Percentiles rank a stretch among this genome's conserved stretches.
These are phyloP conservation scores for Pyrgus malvae DNA, from an alignment of 2,888 invertebrate species.

Conservation along the genomic window DNA sequence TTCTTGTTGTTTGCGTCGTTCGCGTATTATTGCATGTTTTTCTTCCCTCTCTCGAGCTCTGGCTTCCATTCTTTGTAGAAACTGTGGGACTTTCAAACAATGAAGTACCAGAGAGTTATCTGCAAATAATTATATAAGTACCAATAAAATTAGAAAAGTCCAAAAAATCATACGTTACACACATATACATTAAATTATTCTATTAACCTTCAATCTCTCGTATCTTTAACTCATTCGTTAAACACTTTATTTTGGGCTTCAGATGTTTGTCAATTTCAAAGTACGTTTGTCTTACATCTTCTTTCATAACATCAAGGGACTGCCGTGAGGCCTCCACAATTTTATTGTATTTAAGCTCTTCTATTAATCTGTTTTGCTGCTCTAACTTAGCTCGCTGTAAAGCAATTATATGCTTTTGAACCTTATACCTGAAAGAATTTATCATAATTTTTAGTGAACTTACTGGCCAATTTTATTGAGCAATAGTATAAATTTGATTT, in stretches of 20 bases:
- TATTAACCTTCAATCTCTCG: slow-evolving; percentile 66
- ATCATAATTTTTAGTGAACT: too few relatives aligned
- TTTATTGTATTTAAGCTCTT: slow-evolving; percentile 86
- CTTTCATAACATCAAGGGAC: slow-evolving; percentile 79
- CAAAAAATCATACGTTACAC: not conserved
- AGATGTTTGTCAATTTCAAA: slow-evolving; percentile 79
- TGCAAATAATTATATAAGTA: slow-evolving; percentile 40
- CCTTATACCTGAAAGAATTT: slow-evolving; percentile 75
- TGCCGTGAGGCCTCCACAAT: slow-evolving; percentile 84
- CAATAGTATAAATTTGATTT: too few relatives aligned
- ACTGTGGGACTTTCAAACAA: slow-evolving; percentile 84
- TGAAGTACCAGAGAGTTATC: slow-evolving; percentile 66
- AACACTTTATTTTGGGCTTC: slow-evolving; percentile 80
- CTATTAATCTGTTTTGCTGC: slow-evolving; percentile 87
- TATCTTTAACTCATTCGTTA: slow-evolving; percentile 71
- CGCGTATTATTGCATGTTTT: slow-evolving; percentile 73
- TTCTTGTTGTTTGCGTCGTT: slow-evolving; percentile 73
- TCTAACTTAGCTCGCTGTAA: slow-evolving; percentile 86
- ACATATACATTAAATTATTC: not conserved
- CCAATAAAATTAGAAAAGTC: not conserved
- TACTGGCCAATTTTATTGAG: too few relatives aligned
- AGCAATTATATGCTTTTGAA: slow-evolving; percentile 88
- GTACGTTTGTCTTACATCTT: slow-evolving; percentile 80
- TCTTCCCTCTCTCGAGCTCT: slow-evolving; percentile 85
- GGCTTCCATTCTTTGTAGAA: slow-evolving; percentile 87